phyloP scores from a whole-genome alignment of 2,888 invertebrate genomes.

The Napeogenes sylphis region DNA sequence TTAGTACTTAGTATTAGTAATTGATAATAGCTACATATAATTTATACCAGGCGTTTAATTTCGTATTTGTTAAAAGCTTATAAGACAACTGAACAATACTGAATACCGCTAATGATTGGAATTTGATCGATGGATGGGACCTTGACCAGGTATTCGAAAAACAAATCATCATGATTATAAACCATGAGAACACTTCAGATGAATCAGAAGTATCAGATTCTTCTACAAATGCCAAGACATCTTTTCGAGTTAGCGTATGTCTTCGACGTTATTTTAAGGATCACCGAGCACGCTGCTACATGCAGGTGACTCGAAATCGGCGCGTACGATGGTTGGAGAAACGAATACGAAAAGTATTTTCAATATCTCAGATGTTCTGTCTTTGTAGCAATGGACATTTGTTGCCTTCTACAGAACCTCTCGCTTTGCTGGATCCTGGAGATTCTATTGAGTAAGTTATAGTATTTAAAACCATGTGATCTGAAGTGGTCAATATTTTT shows the following conservation, averaged over 20 bases:
- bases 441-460: conserved; percentile 51
- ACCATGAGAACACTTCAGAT: conserved; percentile 11
- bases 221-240: conserved; percentile 4
- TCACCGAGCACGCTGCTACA: conserved; percentile 40
- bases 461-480: neutral
- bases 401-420: conserved; percentile 56
- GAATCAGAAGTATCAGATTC: conserved; percentile 17
- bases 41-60: too few species aligned
- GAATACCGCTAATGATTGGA: too few species aligned
- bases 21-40: too few species aligned
- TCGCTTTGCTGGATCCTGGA: conserved; percentile 47
- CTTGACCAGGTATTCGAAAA: neutral
- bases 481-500: too few species aligned
- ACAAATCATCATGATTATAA: conserved; percentile 7
- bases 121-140: too few species aligned
- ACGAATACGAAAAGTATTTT: conserved; percentile 46
- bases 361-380: conserved; percentile 35
- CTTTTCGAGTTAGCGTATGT: conserved; percentile 48
- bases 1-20: too few species aligned
- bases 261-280: conserved; percentile 47
- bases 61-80: too few species aligned
- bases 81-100: too few species aligned
- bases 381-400: conserved; percentile 45
- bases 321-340: conserved; percentile 48
- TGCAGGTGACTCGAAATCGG: conserved; percentile 33